Evolutionary conservation across 1,140 invertebrate species (phyloP).

Genomic region (Ridgeia piscesae): DNA sequence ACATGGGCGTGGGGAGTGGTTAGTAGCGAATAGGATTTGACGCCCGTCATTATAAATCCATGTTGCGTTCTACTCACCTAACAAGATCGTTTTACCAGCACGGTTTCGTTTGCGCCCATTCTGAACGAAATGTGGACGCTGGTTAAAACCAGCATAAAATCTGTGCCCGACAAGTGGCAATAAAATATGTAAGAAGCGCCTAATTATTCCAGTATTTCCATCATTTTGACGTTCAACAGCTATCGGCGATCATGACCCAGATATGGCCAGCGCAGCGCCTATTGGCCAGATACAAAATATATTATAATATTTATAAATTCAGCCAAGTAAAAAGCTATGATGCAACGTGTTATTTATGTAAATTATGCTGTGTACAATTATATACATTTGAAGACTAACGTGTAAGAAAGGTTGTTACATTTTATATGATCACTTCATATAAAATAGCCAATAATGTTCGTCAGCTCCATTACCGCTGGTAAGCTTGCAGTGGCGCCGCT

Average conservation of each 20-base stretch:
- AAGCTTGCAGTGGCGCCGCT: not conserved
- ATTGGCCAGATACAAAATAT: not conserved
- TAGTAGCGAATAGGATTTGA: not conserved
- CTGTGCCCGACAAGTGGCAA: not conserved
- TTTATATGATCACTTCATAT: not conserved
- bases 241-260: conserved; percentile 3
- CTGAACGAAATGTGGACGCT: not conserved
- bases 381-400: not conserved
- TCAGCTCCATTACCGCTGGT: not conserved
- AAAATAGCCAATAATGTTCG: not conserved
- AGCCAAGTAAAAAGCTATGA: not conserved
- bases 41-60: conserved; percentile 4
- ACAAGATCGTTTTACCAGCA: not conserved
- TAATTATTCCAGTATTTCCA: conserved; percentile 6
- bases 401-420: not conserved
- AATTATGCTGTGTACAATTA: not conserved
- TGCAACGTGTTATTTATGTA: not conserved
- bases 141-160: not conserved
- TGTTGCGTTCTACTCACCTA: not conserved
- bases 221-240: not conserved
- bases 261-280: not conserved
- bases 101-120: not conserved
- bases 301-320: not conserved
- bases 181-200: not conserved
- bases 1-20: not conserved